A percentile compares a stretch with the other conserved stretches of the same genome.
phyloP scores from a whole-genome alignment of 2,113 vertebrate species.

The Aldabrachelys gigantea region DNA sequence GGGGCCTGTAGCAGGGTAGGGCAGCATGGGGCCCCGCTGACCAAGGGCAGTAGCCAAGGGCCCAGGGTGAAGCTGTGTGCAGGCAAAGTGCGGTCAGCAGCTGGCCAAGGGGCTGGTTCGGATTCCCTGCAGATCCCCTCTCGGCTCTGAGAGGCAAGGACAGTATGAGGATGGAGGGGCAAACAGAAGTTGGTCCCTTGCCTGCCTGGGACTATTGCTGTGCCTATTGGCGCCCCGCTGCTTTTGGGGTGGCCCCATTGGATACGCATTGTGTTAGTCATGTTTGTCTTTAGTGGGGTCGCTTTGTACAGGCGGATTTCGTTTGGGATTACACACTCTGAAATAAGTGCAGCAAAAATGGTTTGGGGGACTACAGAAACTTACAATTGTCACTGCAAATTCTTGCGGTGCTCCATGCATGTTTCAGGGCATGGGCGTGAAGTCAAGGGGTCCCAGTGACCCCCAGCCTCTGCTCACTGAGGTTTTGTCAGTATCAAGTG shows the following conservation, averaged over 20 bases:
- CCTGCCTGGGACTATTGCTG: neutral
- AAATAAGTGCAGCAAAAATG: neutral
- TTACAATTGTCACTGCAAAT: neutral
- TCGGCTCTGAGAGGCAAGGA: neutral
- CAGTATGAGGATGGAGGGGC: neutral
- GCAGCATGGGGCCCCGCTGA: no score
- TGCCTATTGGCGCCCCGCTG: neutral
- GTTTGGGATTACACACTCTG: no score
- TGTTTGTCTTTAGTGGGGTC: neutral
- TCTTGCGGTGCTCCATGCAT: neutral
- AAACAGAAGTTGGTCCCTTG: neutral
- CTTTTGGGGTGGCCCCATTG: accelerated
- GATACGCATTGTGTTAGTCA: neutral
- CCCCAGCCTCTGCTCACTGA: neutral
- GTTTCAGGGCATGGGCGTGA: neutral
- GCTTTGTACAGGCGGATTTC: no score
- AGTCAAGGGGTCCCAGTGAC: neutral
- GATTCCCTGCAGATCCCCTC: neutral
- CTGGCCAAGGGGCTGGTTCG: no score
- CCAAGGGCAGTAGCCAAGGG: no score
- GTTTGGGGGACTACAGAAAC: neutral
- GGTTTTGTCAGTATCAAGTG: neutral
- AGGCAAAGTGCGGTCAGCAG: no score
- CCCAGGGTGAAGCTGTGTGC: no score
- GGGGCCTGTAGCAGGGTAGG: neutral